Conservation (phyloP, 2,113 vertebrate genomes). For the Bos taurus region ARS-UCD2.0 NC_037338.1:68211501-68212000, state of each 20-base stretch:
- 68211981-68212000: background rate
- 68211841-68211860: background rate
- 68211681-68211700: background rate
- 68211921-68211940: background rate
- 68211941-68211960: background rate
- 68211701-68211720: background rate
- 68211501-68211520: background rate
- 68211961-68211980: slow-evolving; percentile 4
- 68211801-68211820: background rate
- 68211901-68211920: background rate
- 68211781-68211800: background rate
- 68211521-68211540: background rate
- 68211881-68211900: background rate
- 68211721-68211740: background rate
- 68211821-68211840: background rate
- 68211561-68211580: slow-evolving; percentile 22
- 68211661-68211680: background rate
- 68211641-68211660: slow-evolving; percentile 20
- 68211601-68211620: slow-evolving; percentile 7
- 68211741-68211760: background rate
- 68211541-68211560: slow-evolving; percentile 20
- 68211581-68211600: slow-evolving; percentile 1
- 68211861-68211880: background rate
- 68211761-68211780: background rate
- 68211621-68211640: slow-evolving; percentile 9